A percentile compares a stretch with the other conserved stretches of the same genome.
These are phyloP conservation scores for Marasmarcha lunaedactyla DNA, from an alignment of 2,888 invertebrate species.

Conservation along the genomic window DNA sequence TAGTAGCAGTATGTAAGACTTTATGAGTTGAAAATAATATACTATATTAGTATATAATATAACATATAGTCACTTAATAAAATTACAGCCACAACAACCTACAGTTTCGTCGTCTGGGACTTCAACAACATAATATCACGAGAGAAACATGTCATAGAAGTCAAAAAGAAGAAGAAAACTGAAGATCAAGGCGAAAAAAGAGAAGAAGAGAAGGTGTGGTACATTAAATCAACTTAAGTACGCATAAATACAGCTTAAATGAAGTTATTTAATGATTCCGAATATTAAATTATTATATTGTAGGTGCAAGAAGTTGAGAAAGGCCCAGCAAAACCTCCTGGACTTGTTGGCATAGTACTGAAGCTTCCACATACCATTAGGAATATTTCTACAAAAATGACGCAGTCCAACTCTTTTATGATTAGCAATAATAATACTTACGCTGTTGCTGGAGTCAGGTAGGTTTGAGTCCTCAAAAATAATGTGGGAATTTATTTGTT, in stretches of 20 bases:
- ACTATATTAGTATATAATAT: no score
- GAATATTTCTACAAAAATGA: conserved; percentile 93
- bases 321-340: conserved; percentile 39
- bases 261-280: not conserved
- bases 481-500: no score
- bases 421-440: conserved; percentile 91
- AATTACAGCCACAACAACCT: conserved; percentile 76
- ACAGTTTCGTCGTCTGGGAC: conserved; percentile 88
- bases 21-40: no score
- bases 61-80: no score
- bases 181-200: conserved; percentile 29
- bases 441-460: conserved; percentile 95
- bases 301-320: conserved; percentile 45
- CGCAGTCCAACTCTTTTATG: conserved; percentile 91
- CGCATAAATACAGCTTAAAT: no score
- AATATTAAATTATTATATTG: conserved; percentile 9
- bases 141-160: conserved; percentile 33
- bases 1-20: no score
- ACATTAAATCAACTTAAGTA: conserved; percentile 16
- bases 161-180: conserved; percentile 27
- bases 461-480: no score
- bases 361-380: conserved; percentile 87
- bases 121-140: conserved; percentile 66
- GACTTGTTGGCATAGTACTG: conserved; percentile 73
- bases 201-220: conserved; percentile 24